These are phyloP conservation scores for Drosophila sp. DNA, from an alignment of 1,140 invertebrate species.

Conservation along the genomic window DNA sequence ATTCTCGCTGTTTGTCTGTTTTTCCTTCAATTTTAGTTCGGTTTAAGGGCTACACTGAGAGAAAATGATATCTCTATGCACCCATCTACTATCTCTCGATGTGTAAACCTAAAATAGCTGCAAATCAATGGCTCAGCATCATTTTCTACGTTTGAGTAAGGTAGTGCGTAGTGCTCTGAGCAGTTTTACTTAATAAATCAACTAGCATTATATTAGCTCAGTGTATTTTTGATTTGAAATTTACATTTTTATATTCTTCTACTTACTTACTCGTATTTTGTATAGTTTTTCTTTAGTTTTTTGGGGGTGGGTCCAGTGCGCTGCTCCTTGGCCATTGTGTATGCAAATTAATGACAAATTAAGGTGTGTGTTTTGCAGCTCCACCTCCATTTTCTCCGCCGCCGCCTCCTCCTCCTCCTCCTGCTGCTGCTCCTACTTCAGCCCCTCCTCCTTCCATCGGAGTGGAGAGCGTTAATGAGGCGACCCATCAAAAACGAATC, in stretches of 20 bases:
- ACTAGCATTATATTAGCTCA: neutral
- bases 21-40: neutral
- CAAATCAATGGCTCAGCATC: too few relatives aligned
- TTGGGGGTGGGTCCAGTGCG: conserved; percentile 18
- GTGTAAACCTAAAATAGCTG: too few relatives aligned
- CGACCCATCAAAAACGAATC: conserved; percentile 29
- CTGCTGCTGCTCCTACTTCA: too few relatives aligned
- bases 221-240: conserved; percentile 1
- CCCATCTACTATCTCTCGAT: too few relatives aligned
- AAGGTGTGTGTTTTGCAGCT: conserved; percentile 79
- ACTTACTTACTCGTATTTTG: conserved; percentile 15
- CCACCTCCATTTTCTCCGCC: conserved; percentile 24
- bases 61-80: neutral
- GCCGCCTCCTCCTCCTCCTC: neutral
- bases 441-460: neutral
- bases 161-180: too few relatives aligned
- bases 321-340: conserved; percentile 36
- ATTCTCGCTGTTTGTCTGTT: conserved; percentile 29
- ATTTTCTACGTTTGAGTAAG: too few relatives aligned
- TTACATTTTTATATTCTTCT: neutral
- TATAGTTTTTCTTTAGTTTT: neutral
- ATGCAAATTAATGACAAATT: conserved; percentile 82
- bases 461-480: conserved; percentile 64
- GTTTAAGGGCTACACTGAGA: conserved; percentile 25
- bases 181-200: too few relatives aligned